A percentile compares a stretch with the other conserved stretches of the same genome.
Conservation (phyloP, 2,888 invertebrate genomes). For the Ecliptopera silaceata region DNA sequence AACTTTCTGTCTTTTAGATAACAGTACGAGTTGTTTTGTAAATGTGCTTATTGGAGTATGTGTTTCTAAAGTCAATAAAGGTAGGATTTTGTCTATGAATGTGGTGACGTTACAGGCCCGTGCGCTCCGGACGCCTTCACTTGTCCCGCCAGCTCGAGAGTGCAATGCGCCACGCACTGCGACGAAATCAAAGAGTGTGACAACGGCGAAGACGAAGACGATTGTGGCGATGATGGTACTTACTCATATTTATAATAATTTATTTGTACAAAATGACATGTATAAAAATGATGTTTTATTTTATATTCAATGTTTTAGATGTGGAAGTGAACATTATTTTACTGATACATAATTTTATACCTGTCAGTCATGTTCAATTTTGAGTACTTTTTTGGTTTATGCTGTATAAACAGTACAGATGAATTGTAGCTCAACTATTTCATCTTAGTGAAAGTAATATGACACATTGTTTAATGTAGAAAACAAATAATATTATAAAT, state of each 20-base stretch:
- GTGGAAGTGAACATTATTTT: too few relatives aligned
- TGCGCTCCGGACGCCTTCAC: conserved; percentile 54
- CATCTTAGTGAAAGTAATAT: too few relatives aligned
- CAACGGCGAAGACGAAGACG: conserved; percentile 84
- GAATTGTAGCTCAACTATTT: too few relatives aligned
- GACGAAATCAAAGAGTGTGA: conserved; percentile 79
- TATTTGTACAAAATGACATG: background rate
- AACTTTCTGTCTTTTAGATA: background rate
- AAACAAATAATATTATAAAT: too few relatives aligned
- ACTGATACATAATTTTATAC: too few relatives aligned
- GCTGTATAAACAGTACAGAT: too few relatives aligned
- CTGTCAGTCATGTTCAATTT: too few relatives aligned
- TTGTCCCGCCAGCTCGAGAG: conserved; percentile 48
- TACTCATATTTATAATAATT: background rate
- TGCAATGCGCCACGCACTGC: conserved; percentile 59
- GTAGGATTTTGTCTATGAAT: too few relatives aligned
- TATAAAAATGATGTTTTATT: background rate
- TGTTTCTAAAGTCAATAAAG: background rate
- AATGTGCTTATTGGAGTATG: conserved; percentile 21
- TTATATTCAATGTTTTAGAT: too few relatives aligned
- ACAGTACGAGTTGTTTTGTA: background rate
- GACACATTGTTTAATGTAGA: too few relatives aligned
- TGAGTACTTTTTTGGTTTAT: too few relatives aligned
- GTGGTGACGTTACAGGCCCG: conserved; percentile 39
- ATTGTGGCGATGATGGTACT: conserved; percentile 64